Base-by-base conservation (phyloP, 2,797 vertebrate genomes). In the Craterocephalus amniculus region DNA sequence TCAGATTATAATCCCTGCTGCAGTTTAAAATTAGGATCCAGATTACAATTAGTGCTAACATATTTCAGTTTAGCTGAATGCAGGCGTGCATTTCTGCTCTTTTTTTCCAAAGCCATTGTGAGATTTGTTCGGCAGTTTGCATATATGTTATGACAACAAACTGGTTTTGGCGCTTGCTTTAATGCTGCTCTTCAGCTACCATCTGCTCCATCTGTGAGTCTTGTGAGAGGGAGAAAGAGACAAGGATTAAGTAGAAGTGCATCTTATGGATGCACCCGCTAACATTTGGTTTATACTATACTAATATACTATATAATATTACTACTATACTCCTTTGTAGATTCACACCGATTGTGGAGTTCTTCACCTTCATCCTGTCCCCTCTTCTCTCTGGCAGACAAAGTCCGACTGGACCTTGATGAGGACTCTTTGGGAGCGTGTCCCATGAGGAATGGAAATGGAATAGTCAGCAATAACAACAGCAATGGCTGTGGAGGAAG, bases 351-450 rank as follows among this genome's bases (percentile, higher is more conserved):
- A 55, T 66, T 20, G 18, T 52, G 52, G 29, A 59, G 12, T 54
- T 76, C 1, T 31, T 72, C 7, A 27, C 74, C 43, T 60, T 59
- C 32, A 55, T 57, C 49, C 5, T 70, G 38, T 68, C 12, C 26
- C 67, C 67, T 55, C 35, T 43, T 72, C 7, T 80, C 31, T 78
- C 9, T 63, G 4, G 9, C 73, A 94, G 95, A 94, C 59, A 95
- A 94, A 90, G 93, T 94, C 64, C 87, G 91, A 73, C 45, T 89
- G 72, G 94, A 95, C 63, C 72, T 93, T n/a, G 94, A 94, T 27
- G 94, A 94, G 80, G 93, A 94, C 74, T 93, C 94, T 11, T 9
- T 88, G 69, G 90, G 91, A 88, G 95, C 90, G 48, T 91, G 94
- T 76, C 63, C 90, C 83, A 83, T 89, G 85, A 93, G 92, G 84